Conservation (phyloP, 2,113 vertebrate genomes). For the Menura novaehollandiae region DNA sequence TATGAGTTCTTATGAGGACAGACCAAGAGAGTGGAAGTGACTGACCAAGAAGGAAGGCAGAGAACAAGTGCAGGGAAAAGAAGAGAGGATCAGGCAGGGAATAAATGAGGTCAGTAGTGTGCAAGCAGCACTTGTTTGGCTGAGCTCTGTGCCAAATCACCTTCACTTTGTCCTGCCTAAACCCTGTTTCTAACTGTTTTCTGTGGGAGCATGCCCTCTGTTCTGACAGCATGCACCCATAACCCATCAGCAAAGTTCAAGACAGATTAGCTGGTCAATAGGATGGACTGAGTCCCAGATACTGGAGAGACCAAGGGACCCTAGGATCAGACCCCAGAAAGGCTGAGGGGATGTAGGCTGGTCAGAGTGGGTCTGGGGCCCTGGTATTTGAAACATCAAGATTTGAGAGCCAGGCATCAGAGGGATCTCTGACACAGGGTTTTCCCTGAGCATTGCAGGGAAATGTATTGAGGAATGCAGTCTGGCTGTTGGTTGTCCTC, state of each 20-base stretch:
- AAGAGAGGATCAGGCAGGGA: background rate
- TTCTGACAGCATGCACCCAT: background rate
- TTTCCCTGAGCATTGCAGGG: background rate
- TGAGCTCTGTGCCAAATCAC: background rate
- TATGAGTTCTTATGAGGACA: background rate
- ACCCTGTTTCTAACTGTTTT: background rate
- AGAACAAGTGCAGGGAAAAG: background rate
- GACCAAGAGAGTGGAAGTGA: background rate
- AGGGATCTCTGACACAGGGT: background rate
- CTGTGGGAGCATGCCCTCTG: background rate
- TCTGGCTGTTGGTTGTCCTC: background rate
- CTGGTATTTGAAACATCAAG: background rate
- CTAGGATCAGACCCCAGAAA: background rate
- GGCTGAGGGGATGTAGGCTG: background rate
- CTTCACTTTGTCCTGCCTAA: background rate
- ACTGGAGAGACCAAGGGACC: background rate
- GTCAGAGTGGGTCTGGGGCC: background rate
- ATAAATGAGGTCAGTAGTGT: background rate
- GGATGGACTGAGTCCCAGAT: background rate
- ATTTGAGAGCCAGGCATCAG: background rate
- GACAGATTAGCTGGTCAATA: background rate
- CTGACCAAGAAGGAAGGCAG: background rate
- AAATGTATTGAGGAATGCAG: background rate
- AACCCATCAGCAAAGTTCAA: background rate
- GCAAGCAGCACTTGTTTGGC: background rate